Evolutionary conservation across 2,888 invertebrate genomes (phyloP), one percentile per base, ranked within the genome.

Genomic region (Drosophila robusta): DNA sequence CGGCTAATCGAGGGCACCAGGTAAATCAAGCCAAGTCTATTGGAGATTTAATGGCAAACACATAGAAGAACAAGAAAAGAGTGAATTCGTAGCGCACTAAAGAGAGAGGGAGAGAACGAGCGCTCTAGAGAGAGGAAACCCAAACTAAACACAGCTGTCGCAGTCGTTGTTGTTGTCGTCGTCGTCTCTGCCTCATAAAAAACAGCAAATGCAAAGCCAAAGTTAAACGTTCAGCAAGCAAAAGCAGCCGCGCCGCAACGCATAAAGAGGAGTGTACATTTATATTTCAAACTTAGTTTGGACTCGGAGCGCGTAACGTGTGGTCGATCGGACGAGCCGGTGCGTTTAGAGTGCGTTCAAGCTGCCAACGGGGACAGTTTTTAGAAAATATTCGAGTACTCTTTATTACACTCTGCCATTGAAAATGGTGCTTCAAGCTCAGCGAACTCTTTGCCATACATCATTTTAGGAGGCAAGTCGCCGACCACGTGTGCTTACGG

Each of bases 221-320:
- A 87, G 85, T 75, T 78, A 63, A 75, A 54, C 51, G 46, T 34
- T 45, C 49, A 39, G 52, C 36, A 50, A 24, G 63, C 60, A 61
- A 62, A 75, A 78, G 39, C 63, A 55, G 45, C 32, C 26, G 58
- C 41, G 55, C 6, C 55, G 26, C 71, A 50, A 49, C 44, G 49
- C 82, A 85, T 83, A 88, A 68, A 86, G 80, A 61, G 68, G 66
- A 68, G 69, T 61, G 68, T 58, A 63, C 52, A 57, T 52, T 67
- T 52, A 41, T 51, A 65, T 73, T 42, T 42, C 52, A 75, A 67
- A 81, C 80, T 83, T 88, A 88, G 86, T 83, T 79, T 68, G 56
- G 49, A 63, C 50, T 64, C 74, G 47, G 69, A 65, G 88, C 64
- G 86, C 64, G 62, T 36, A 49, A 65, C 56, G 77, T 60, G 74